A percentile compares a stretch with the other conserved stretches of the same genome.
Evolutionary conservation across 1,140 invertebrate genomes (phyloP).

Genomic region (Pseudomyrmex concolor): DNA sequence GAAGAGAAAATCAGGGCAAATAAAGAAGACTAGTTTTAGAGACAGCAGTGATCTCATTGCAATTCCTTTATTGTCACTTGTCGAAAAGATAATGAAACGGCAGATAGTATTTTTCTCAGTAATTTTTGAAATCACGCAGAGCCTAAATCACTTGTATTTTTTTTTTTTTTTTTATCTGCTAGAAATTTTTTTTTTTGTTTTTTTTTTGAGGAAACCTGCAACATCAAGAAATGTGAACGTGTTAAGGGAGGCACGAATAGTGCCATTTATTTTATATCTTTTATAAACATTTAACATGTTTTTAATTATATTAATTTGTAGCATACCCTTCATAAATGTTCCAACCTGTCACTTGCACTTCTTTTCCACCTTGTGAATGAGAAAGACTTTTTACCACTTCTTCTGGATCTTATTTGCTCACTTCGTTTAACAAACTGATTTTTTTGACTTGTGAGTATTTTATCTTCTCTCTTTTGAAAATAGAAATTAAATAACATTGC

Average conservation of each 20-base stretch:
- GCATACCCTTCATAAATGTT: constrained; percentile 80
- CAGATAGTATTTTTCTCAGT: too few species aligned
- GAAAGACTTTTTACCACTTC: constrained; percentile 82
- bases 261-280: constrained; percentile 71
- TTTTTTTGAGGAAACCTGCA: too few species aligned
- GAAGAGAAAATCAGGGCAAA: constrained; percentile 57
- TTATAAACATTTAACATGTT: constrained; percentile 86
- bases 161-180: too few species aligned
- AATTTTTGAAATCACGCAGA: too few species aligned
- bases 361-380: constrained; percentile 77
- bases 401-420: constrained; percentile 81
- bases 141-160: too few species aligned
- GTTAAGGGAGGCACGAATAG: too few species aligned
- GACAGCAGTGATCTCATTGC: constrained; percentile 10
- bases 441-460: constrained; percentile 64
- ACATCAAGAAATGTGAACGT: too few species aligned
- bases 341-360: constrained; percentile 83
- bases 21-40: constrained; percentile 75
- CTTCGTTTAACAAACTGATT: constrained; percentile 59
- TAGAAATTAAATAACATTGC: too few species aligned
- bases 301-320: constrained; percentile 88
- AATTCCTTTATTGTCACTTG: not conserved
- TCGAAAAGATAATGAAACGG: too few species aligned
- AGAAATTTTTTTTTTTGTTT: too few species aligned
- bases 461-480: not conserved